These are phyloP conservation scores for Dendrocopos noguchii DNA, from an alignment of 2,113 vertebrate genomes.

Conservation along the genomic window DNA sequence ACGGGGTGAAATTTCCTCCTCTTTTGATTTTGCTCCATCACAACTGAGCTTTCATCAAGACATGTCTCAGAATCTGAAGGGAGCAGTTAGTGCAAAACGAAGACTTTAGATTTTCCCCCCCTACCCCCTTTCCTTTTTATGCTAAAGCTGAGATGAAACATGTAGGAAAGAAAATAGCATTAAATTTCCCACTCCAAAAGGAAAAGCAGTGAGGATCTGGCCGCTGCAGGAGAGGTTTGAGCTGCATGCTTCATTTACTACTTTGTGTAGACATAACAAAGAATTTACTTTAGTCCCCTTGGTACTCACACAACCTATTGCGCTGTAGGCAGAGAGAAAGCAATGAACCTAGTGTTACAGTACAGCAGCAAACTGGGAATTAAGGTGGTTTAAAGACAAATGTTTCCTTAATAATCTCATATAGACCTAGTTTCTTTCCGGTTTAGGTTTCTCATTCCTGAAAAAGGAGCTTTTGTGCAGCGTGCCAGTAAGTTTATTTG, in stretches of 20 bases:
- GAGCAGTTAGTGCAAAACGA: not conserved
- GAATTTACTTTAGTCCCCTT: slow-evolving; percentile 15
- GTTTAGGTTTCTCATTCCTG: not conserved
- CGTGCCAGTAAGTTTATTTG: not conserved
- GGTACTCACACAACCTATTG: not conserved
- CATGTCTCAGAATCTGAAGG: not conserved
- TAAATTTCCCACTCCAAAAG: slow-evolving; percentile 1
- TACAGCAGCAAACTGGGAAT: not conserved
- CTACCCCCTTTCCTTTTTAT: not conserved
- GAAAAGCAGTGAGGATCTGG: not conserved
- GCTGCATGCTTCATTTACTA: slow-evolving; percentile 54
- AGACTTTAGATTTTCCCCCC: not conserved
- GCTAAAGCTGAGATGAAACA: not conserved
- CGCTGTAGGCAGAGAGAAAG: not conserved
- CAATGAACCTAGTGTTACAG: not conserved
- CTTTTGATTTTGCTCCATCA: slow-evolving; percentile 42
- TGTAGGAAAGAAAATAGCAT: slow-evolving; percentile 34
- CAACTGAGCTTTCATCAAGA: slow-evolving; percentile 31
- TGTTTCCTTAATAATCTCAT: not conserved
- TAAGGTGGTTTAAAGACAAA: not conserved
- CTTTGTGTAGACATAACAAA: slow-evolving; percentile 66
- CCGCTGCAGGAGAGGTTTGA: not conserved
- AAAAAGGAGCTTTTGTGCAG: not conserved
- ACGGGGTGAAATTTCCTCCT: not conserved
- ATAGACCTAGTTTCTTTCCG: not conserved